Evolutionary conservation across 2,797 vertebrate genomes (phyloP).

Genomic region (Gadopsis bispinosus): DNA sequence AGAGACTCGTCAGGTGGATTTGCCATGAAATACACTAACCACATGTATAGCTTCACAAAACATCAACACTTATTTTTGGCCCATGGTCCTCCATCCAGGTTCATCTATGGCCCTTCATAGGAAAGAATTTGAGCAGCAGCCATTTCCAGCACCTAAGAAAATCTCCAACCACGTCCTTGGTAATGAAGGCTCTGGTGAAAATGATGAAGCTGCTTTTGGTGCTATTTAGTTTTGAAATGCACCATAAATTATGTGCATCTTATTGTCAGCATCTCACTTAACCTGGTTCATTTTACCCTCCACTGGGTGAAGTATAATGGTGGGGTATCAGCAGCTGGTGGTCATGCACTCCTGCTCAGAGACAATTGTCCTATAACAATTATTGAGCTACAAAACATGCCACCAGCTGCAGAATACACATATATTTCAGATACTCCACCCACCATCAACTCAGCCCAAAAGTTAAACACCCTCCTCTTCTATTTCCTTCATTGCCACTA

Average conservation of each 20-base stretch:
- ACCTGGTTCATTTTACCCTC: slow-evolving; percentile 56
- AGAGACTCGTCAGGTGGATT: slow-evolving; percentile 33
- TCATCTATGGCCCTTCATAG: too few species aligned
- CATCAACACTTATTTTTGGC: too few species aligned
- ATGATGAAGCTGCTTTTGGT: slow-evolving; percentile 36
- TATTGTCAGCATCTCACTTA: slow-evolving; percentile 43
- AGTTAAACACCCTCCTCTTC: not conserved
- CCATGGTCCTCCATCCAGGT: too few species aligned
- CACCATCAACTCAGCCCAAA: not conserved
- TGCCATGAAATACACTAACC: slow-evolving; percentile 36
- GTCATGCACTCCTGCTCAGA: slow-evolving; percentile 42
- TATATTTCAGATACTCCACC: not conserved
- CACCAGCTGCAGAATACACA: not conserved
- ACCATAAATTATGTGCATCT: slow-evolving; percentile 36
- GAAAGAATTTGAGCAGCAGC: not conserved
- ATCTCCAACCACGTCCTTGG: not conserved
- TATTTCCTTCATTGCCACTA: not conserved
- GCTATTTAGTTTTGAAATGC: slow-evolving; percentile 35
- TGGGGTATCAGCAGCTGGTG: slow-evolving; percentile 46
- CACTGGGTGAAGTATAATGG: slow-evolving; percentile 41
- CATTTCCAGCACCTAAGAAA: slow-evolving; percentile 1
- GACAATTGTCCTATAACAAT: slow-evolving; percentile 41
- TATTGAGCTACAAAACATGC: slow-evolving; percentile 17
- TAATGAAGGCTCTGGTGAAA: slow-evolving; percentile 27
- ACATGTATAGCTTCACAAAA: not conserved